Conservation (phyloP, 2,888 invertebrate genomes). For the Drosophila meridionalis region DNA sequence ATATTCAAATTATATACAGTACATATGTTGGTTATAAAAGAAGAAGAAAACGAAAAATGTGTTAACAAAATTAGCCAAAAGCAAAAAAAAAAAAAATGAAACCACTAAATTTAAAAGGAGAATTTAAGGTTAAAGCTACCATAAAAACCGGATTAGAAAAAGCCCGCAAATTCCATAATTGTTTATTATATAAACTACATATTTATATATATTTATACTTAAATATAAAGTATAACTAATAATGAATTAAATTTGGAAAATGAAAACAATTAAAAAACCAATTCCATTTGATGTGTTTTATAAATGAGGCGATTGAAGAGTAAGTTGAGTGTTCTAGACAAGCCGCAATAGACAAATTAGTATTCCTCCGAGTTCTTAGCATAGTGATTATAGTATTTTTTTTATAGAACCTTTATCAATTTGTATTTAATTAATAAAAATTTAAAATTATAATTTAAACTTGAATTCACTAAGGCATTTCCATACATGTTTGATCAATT, state of each 20-base stretch:
- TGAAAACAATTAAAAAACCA: conserved; percentile 12
- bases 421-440: background rate
- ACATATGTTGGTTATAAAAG: conserved; percentile 59
- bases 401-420: background rate
- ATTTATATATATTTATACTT: background rate
- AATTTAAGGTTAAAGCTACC: conserved; percentile 50
- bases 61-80: conserved; percentile 53
- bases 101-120: conserved; percentile 17
- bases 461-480: too few relatives aligned
- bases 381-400: background rate
- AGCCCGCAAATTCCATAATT: conserved; percentile 11
- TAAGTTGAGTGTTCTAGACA: background rate
- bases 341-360: background rate
- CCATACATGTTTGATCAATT: too few relatives aligned
- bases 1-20: conserved; percentile 52
- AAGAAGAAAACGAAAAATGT: conserved; percentile 65
- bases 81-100: conserved; percentile 37
- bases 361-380: background rate
- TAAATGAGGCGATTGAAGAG: background rate
- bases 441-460: too few relatives aligned
- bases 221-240: background rate
- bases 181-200: conserved; percentile 15
- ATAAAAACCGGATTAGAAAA: conserved; percentile 43
- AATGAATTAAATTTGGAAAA: background rate
- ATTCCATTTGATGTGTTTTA: background rate